phyloP scores from a whole-genome alignment of 1,140 invertebrate species.

The Galleria mellonella region DNA sequence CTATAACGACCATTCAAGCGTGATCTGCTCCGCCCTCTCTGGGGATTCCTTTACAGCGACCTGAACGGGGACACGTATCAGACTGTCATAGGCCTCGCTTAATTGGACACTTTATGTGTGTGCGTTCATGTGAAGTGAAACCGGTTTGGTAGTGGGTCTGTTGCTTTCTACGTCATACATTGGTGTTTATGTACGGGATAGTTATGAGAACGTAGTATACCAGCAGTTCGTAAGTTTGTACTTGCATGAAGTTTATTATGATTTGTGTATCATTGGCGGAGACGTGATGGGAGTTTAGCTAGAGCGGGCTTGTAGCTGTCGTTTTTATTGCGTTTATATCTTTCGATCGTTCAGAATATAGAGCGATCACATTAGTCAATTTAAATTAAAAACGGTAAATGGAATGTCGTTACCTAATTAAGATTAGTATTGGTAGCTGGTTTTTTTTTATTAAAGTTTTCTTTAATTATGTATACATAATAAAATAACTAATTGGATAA shows the following conservation, averaged over 20 bases:
- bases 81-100: slow-evolving; percentile 52
- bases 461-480: no score
- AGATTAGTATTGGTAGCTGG: no score
- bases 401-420: no score
- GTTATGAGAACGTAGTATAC: slow-evolving; percentile 33
- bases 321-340: slow-evolving; percentile 42
- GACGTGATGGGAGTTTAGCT: slow-evolving; percentile 50
- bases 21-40: slow-evolving; percentile 31
- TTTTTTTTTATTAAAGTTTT: no score
- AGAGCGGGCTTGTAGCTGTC: slow-evolving; percentile 34
- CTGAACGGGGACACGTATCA: slow-evolving; percentile 33
- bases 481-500: no score
- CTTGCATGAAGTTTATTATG: slow-evolving; percentile 60
- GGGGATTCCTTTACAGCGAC: slow-evolving; percentile 20
- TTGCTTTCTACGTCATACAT: slow-evolving; percentile 66
- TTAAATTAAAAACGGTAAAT: neutral
- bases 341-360: slow-evolving; percentile 20
- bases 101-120: slow-evolving; percentile 59
- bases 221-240: slow-evolving; percentile 48
- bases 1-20: slow-evolving; percentile 34
- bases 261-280: slow-evolving; percentile 55
- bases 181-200: slow-evolving; percentile 41
- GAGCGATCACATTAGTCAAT: slow-evolving; percentile 9
- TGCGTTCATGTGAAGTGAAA: slow-evolving; percentile 58
- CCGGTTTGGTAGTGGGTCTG: slow-evolving; percentile 56